Evolutionary conservation across 2,888 invertebrate genomes (phyloP).

Genomic region (Thysanoteuthis rhombus): DNA sequence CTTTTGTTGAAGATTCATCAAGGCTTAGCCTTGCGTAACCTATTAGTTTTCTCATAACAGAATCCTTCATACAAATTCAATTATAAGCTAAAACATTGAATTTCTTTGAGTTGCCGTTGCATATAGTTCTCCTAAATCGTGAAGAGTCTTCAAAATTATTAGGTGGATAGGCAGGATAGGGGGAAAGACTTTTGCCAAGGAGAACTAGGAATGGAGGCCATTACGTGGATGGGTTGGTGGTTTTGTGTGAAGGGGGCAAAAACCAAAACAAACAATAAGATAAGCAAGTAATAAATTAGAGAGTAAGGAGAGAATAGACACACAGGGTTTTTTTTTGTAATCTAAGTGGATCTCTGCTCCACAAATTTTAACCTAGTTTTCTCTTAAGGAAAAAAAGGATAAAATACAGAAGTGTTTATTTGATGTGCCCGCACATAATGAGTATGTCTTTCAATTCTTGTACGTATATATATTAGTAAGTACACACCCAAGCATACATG

Average conservation of each 20-base stretch:
- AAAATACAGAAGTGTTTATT: not conserved
- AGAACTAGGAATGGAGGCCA: not conserved
- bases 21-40: no score
- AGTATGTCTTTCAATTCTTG: not conserved
- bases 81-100: no score
- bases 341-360: not conserved
- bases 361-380: not conserved
- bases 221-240: not conserved
- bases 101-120: no score
- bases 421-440: not conserved
- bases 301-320: not conserved
- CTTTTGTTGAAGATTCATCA: no score
- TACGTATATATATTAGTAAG: no score
- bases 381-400: not conserved
- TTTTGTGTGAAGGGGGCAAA: not conserved
- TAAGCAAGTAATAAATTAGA: not conserved
- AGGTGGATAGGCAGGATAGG: not conserved
- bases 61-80: no score
- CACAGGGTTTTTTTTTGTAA: not conserved
- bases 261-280: not conserved
- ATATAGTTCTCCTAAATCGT: no score
- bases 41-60: no score
- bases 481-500: no score
- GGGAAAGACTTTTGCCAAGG: not conserved
- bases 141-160: no score